phyloP scores from a whole-genome alignment of 2,797 vertebrate species.

The Esox lucius region DNA sequence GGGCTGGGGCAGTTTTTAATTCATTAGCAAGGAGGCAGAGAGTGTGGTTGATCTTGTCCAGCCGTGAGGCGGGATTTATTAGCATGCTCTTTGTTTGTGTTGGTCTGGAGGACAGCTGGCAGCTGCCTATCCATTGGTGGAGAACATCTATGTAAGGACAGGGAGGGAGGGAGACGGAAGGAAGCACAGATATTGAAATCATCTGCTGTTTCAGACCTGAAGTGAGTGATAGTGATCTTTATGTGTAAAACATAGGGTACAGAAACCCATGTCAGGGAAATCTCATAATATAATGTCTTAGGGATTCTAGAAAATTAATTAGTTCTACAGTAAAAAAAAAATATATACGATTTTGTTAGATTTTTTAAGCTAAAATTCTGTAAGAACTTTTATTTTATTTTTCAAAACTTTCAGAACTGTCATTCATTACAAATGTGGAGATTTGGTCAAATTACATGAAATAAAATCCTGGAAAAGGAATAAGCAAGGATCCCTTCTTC shows the following conservation, averaged over 20 bases:
- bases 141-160: slow-evolving; percentile 68
- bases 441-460: too few relatives aligned
- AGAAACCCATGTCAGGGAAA: slow-evolving; percentile 56
- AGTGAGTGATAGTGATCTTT: slow-evolving; percentile 79
- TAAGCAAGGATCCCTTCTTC: too few relatives aligned
- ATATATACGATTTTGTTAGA: too few relatives aligned
- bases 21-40: slow-evolving; percentile 65
- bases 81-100: slow-evolving; percentile 74
- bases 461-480: too few relatives aligned
- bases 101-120: slow-evolving; percentile 81
- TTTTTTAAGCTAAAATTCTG: too few relatives aligned
- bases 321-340: too few relatives aligned
- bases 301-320: slow-evolving; percentile 6
- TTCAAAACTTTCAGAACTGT: too few relatives aligned
- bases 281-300: slow-evolving; percentile 29
- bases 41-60: slow-evolving; percentile 70
- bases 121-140: slow-evolving; percentile 71
- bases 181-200: slow-evolving; percentile 69
- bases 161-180: slow-evolving; percentile 45
- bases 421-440: too few relatives aligned
- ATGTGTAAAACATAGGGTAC: slow-evolving; percentile 78
- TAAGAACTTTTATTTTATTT: too few relatives aligned
- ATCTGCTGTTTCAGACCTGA: slow-evolving; percentile 66
- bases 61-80: slow-evolving; percentile 82
- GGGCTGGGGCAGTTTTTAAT: slow-evolving; percentile 70